Evolutionary conservation across 2,888 invertebrate species (phyloP).

Genomic region (Dusona sp.): DNA sequence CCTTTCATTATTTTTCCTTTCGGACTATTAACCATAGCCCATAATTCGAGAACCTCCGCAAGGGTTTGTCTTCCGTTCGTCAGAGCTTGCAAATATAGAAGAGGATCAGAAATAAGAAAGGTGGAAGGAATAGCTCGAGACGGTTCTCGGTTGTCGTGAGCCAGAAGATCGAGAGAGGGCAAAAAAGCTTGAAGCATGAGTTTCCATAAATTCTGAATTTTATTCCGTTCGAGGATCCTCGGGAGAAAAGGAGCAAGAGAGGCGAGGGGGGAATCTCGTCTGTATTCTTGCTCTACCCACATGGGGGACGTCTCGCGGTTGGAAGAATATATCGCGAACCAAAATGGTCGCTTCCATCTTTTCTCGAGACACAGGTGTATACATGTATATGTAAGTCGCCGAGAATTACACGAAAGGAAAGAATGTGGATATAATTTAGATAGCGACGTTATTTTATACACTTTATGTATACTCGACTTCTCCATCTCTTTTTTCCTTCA

Average conservation of each 20-base stretch:
- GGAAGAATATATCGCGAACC: conserved; percentile 60
- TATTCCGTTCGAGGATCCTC: conserved; percentile 77
- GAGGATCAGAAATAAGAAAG: conserved; percentile 31
- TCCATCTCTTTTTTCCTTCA: neutral
- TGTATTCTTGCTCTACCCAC: conserved; percentile 66
- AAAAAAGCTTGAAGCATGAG: conserved; percentile 42
- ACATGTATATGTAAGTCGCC: conserved; percentile 39
- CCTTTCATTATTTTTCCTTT: conserved; percentile 37
- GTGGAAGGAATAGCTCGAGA: conserved; percentile 32
- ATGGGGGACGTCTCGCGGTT: conserved; percentile 29
- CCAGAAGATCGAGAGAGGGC: conserved; percentile 16
- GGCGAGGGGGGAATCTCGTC: conserved; percentile 59
- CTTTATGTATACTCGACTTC: conserved; percentile 70
- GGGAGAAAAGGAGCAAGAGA: conserved; percentile 13
- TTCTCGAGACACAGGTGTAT: conserved; percentile 27
- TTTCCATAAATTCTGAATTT: conserved; percentile 84
- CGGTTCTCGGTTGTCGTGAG: conserved; percentile 35
- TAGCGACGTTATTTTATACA: conserved; percentile 78
- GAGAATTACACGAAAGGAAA: conserved; percentile 38
- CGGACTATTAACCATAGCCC: conserved; percentile 63
- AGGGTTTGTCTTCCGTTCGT: conserved; percentile 59
- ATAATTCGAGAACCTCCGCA: conserved; percentile 63
- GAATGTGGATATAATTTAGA: conserved; percentile 77
- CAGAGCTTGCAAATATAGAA: conserved; percentile 33
- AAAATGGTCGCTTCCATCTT: conserved; percentile 61